These are phyloP conservation scores for Cyprinodon diabolis DNA, from an alignment of 2,797 vertebrate genomes.

Conservation along the genomic window DNA sequence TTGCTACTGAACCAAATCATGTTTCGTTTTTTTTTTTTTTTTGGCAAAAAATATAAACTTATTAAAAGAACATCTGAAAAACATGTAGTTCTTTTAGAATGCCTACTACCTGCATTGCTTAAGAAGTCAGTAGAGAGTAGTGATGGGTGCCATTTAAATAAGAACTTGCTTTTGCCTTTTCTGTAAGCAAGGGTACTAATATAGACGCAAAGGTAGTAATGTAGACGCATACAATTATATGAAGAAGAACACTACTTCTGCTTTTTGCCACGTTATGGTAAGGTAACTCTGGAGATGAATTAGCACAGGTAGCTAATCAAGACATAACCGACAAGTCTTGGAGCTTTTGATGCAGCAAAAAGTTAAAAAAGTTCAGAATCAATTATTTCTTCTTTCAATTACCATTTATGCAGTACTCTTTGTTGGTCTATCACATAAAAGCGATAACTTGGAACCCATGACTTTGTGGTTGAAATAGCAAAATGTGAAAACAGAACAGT, in stretches of 20 bases:
- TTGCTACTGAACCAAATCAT: not conserved
- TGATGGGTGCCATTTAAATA: not conserved
- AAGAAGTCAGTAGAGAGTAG: too few relatives aligned
- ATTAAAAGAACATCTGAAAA: not conserved
- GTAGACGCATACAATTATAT: not conserved
- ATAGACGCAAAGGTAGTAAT: too few relatives aligned
- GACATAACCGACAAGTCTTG: not conserved
- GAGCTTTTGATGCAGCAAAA: not conserved
- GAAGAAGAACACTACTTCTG: not conserved
- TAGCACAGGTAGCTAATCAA: not conserved
- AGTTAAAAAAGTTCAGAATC: not conserved
- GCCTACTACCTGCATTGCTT: too few relatives aligned
- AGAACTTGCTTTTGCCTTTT: not conserved
- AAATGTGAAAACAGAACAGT: not conserved
- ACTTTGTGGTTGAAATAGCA: not conserved
- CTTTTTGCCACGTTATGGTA: not conserved
- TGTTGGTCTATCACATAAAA: not conserved
- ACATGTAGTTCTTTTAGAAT: too few relatives aligned
- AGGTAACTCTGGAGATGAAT: not conserved
- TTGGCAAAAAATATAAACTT: not conserved
- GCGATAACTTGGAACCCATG: not conserved
- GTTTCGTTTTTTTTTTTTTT: not conserved
- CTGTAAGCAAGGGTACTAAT: too few relatives aligned
- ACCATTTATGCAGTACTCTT: not conserved
- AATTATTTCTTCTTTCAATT: not conserved